A percentile compares a stretch with the other conserved stretches of the same genome.
Conservation (phyloP, 92 coral and sea anemone species). For the Bergia sp. region DNA sequence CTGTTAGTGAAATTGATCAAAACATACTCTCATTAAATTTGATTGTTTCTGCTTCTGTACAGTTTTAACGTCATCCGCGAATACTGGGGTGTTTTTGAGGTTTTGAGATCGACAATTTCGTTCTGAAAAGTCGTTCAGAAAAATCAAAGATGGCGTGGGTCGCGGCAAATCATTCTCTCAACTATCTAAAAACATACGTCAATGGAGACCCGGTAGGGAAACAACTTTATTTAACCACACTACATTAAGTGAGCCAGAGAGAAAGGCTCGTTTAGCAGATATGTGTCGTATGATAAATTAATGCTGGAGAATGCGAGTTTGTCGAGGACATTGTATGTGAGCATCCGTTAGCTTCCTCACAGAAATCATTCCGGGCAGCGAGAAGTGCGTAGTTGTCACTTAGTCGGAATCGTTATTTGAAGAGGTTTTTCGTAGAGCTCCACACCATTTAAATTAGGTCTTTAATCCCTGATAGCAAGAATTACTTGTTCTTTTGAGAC, state of each 20-base stretch:
- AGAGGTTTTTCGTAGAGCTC: too few relatives aligned
- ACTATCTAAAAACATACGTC: conserved; percentile 69
- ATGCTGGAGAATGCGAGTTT: not conserved
- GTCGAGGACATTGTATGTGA: too few relatives aligned
- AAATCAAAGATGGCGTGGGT: conserved; percentile 71
- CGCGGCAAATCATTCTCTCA: conserved; percentile 75
- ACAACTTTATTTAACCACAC: not conserved
- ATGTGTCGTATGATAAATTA: too few relatives aligned
- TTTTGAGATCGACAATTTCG: not conserved
- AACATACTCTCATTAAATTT: not conserved
- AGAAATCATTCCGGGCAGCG: too few relatives aligned
- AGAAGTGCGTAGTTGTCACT: too few relatives aligned
- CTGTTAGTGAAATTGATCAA: not conserved
- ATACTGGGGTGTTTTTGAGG: not conserved
- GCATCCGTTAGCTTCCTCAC: too few relatives aligned
- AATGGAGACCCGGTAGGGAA: conserved; percentile 74
- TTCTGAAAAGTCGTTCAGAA: not conserved
- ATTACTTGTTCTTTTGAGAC: too few relatives aligned
- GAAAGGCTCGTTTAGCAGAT: too few relatives aligned
- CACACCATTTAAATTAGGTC: too few relatives aligned
- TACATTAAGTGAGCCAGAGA: too few relatives aligned
- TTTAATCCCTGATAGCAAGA: too few relatives aligned
- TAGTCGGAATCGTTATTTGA: too few relatives aligned
- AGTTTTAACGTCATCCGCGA: not conserved
- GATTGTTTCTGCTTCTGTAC: not conserved